These are phyloP conservation scores for Carcharodon carcharias DNA, from an alignment of 2,797 vertebrate genomes.

Conservation along the genomic window DNA sequence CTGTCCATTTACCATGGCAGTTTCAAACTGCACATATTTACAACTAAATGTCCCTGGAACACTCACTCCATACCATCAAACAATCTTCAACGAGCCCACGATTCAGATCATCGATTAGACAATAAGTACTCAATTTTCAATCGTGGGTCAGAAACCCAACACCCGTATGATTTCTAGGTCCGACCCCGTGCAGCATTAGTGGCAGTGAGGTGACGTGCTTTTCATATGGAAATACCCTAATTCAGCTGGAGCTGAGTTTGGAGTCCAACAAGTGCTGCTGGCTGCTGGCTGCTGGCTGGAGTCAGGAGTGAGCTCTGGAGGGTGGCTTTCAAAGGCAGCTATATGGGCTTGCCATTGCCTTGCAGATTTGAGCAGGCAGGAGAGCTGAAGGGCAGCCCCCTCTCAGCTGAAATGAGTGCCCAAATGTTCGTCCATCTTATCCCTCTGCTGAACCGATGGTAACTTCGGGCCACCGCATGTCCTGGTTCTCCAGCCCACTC, in stretches of 20 bases:
- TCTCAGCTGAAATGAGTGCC: not conserved
- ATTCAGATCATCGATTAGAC: not conserved
- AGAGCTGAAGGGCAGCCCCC: not conserved
- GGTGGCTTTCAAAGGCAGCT: not conserved
- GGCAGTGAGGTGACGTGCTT: not conserved
- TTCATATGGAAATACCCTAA: not conserved
- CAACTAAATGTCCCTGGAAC: not conserved
- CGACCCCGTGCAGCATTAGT: not conserved
- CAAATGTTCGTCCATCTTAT: too few species aligned
- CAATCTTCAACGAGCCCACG: not conserved
- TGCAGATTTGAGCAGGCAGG: not conserved
- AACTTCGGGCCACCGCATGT: not conserved
- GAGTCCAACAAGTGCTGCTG: too few species aligned
- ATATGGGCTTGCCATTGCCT: not conserved
- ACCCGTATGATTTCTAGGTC: not conserved
- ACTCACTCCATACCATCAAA: not conserved
- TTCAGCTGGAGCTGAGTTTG: not conserved
- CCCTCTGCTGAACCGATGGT: not conserved
- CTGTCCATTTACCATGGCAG: not conserved
- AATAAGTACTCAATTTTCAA: not conserved
- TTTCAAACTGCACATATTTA: not conserved
- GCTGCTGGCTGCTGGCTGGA: too few species aligned
- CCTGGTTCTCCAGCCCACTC: too few species aligned
- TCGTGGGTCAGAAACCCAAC: not conserved
- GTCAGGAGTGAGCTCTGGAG: not conserved